Base-by-base conservation (phyloP, 2,888 invertebrate species). In the Agriopis aurantiaria region DNA sequence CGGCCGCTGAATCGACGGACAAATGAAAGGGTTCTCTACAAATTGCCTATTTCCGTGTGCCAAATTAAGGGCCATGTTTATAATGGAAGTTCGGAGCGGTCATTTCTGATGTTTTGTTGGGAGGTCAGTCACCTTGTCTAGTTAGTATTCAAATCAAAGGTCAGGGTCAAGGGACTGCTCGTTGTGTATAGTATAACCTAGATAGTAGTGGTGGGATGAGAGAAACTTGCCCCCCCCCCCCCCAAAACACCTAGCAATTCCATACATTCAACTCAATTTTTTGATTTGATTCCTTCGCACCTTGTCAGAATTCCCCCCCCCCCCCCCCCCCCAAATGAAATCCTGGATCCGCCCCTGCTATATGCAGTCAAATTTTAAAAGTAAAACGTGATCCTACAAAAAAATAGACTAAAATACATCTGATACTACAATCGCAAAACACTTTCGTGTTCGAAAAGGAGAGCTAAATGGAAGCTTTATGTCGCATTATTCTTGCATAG, bases 401-500 rank as follows among this genome's bases (percentile, higher is more conserved):
- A 49, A 4, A 49, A 49, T n/a, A n/a, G 3, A n/a, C 17, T 23
- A 23, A 23, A 23, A 23, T 23, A 23, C 17, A 23, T 23, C 14
- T n/a, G 5, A 5, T 33, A 40, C 10, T 49, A n/a, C 11, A 6
- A 40, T 51, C 61, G 9, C 33, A 55, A 60, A 66, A 46, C 58
- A 52, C 45, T 59, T 59, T 58, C 61, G 51, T 51, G 62, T 49
- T 51, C 23, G 59, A 33, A 55, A 58, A 59, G 48, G 14, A 56
- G n/a, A 53, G 17, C 55, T 48, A 17, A 80, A 79, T 78, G 74
- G 76, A 76, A 67, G 67, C 74, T 74, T 65, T 68, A 63, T 75
- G 80, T 80, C 65, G 17, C 71, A 78, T 73, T 77, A 75, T 64
- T 75, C 71, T 76, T 75, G 71, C 62, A 74, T 51, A 23, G 53